Base-by-base conservation (phyloP, 2,113 vertebrate species). In the Pteronura brasiliensis region DNA sequence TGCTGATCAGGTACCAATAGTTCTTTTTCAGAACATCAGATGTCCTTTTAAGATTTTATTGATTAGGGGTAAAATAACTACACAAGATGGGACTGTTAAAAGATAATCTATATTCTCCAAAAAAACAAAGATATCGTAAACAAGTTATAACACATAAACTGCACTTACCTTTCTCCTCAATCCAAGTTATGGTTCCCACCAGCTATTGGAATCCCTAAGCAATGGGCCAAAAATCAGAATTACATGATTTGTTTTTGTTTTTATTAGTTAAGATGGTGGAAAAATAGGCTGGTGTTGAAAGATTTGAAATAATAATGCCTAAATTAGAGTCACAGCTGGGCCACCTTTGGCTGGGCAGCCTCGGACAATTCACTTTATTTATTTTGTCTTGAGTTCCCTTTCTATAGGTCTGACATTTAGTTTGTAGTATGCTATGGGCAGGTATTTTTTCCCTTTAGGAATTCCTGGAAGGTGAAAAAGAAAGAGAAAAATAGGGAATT, bases 91-190 rank as follows among this genome's bases (percentile, higher is more conserved):
- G 34, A 61, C 79, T 88, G 42, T 20, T 89, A 67, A 95, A 82
- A 95, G 90, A 74, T 67, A 90, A 84, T 96, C 96, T 90, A 61
- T 84, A 95, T 44, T 69, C 69, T 92, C 67, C 47, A 31, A 95
- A 90, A 52, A 84, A 90, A 52, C 31, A 36, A 96, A 25, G 42
- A 6, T 74, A 82, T 39, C 17, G 4, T 74, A 74, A 96, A 91
- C 65, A 88, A 94, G 79, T 93, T 88, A 81, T 36, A 88, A 6
- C 71, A 85, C 47, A 67, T 67, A 90, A 95, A 81, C n/a, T n/a
- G 52, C 42, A 49, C 25, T 90, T 34, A 83, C 39, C 5, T 47
- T 71, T 93, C 87, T 91, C 77, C 42, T 44, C 36, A 5, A 34
- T 47, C 20, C 4, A 0, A 61, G 14, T 44, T 85, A 39, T 4